Evolutionary conservation across 2,888 invertebrate genomes (phyloP).

Genomic region (Calliscelio sp.): DNA sequence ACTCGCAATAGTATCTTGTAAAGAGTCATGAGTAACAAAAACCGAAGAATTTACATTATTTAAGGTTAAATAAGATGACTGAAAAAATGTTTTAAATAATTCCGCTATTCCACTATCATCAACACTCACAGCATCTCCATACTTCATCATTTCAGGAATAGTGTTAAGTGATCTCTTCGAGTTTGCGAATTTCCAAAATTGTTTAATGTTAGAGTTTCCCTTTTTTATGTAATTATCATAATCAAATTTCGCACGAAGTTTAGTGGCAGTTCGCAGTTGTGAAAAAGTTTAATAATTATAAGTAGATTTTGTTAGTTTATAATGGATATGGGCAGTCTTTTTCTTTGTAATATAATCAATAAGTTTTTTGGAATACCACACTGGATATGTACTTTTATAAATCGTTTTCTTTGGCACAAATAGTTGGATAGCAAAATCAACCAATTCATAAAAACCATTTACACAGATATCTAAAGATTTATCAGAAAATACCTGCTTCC

Average conservation of each 20-base stretch:
- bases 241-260: background rate
- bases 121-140: too few species aligned
- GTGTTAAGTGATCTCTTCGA: background rate
- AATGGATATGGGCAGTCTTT: slow-evolving; percentile 1
- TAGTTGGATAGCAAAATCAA: background rate
- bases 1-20: too few species aligned
- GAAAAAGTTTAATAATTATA: slow-evolving; percentile 8
- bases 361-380: slow-evolving; percentile 19
- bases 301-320: background rate
- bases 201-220: background rate
- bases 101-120: background rate
- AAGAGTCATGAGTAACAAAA: too few species aligned
- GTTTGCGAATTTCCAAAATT: slow-evolving; percentile 23
- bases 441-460: background rate
- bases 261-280: background rate
- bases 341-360: background rate
- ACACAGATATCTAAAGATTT: too few species aligned
- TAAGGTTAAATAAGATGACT: background rate
- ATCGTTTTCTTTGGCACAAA: background rate
- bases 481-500: too few species aligned
- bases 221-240: slow-evolving; percentile 17
- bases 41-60: too few species aligned
- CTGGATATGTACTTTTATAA: background rate
- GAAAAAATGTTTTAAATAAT: slow-evolving; percentile 6
- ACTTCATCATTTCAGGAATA: too few species aligned